Evolutionary conservation across 2,797 vertebrate species (phyloP), one percentile per base, ranked within the genome.

Genomic region (Peromyscus aztecus): DNA sequence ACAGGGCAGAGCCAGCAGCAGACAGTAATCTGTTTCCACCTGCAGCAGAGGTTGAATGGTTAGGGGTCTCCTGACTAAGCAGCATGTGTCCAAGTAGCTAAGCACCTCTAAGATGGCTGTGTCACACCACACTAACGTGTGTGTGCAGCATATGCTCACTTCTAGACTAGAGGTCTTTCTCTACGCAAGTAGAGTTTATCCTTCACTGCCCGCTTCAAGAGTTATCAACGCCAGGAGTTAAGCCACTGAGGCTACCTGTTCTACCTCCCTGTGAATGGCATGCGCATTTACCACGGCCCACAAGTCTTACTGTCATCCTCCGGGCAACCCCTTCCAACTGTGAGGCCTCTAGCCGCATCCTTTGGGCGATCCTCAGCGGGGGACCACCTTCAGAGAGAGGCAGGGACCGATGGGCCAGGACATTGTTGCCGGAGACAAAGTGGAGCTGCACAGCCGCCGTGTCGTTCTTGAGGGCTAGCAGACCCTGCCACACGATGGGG

Each of bases 401-500:
- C 97, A 99, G 98, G 0, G 99, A 99, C 55, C 99, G 99, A 96
- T 99, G 99, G 0, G 99, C 99, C 98, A 99, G 96, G 19, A 99
- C 98, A 4, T 99, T 99, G 98, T 99, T 99, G 87, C 99, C 99
- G 0, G 99, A 99, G 93, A 99, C 99, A 5, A 99, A 99, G 98
- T 99, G 99, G 94, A 99, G 98, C 98, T 99, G 99, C 96, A 99
- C 99, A 0, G 99, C 99, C 0, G 99, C 99, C 0, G 99, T 99
- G 98, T 99, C 99, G 0, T 99, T 99, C 98, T 99, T 99, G 46
- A 99, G 99, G 59, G 99, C 99, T 98, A 99, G 94, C 43, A 99
- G 98, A 90, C 99, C 99, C 99, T 99, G 99, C 99, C 99, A 99
- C 89, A 99, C 99, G 29, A 99, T 99, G 3, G 99, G 99, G 98